Conservation (phyloP, 2,113 vertebrate species). For the Pycnonotus jocosus region DNA sequence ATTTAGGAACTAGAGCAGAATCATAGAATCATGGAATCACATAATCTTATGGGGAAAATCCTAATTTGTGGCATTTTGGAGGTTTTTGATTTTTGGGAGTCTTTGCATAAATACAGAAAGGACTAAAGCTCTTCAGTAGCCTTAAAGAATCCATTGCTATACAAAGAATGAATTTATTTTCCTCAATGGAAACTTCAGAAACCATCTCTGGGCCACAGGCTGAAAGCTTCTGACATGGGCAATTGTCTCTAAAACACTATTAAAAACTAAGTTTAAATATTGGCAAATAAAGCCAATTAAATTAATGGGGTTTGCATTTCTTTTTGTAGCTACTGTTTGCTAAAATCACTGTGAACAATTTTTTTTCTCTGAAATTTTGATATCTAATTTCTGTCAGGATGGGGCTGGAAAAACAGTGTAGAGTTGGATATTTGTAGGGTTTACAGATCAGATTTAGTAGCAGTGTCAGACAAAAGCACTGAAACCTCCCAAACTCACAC, state of each 20-base stretch:
- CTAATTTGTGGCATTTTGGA: neutral
- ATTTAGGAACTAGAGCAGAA: neutral
- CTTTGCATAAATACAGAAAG: neutral
- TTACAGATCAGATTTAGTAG: neutral
- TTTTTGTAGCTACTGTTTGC: neutral
- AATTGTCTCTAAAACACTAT: neutral
- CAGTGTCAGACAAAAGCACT: neutral
- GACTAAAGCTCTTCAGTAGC: neutral
- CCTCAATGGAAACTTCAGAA: neutral
- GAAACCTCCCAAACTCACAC: neutral
- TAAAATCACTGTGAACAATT: neutral
- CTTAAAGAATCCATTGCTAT: neutral
- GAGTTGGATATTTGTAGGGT: neutral
- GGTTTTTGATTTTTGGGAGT: neutral
- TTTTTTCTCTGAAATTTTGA: neutral
- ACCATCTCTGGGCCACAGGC: accelerated
- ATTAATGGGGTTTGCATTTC: accelerated
- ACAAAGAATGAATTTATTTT: neutral
- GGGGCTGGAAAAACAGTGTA: neutral
- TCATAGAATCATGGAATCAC: neutral
- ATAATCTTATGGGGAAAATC: neutral
- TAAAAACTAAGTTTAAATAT: neutral
- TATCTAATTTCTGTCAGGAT: neutral
- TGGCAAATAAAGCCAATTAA: neutral
- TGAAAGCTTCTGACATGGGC: neutral